Base-by-base conservation (phyloP, 2,797 vertebrate genomes). In the Peromyscus eremicus region DNA sequence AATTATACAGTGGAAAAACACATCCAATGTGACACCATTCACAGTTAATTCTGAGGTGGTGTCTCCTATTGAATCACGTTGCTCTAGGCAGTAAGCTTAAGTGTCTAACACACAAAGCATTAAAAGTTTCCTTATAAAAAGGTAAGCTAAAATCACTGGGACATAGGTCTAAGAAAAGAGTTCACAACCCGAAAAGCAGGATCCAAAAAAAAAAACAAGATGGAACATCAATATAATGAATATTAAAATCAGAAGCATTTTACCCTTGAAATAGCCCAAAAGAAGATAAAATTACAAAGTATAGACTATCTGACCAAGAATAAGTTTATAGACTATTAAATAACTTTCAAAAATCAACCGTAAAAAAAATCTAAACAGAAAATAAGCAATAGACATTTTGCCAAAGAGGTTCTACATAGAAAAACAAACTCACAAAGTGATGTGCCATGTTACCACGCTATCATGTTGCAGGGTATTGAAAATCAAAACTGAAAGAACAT, bases 1-100 rank as follows among this genome's bases (percentile, higher is more conserved):
- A 97, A 85, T 94, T 93, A 93, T 93, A 97, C 95, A 89, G 46
- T 64, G 87, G 89, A 94, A 92, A 97, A 87, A 92, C 97, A 97
- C 73, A 64, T 93, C 55, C 43, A 37, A 27, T 40, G 16, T 87
- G 81, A 94, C 81, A 87, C 64, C 23, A 17, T 91, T 94, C 70
- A 81, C 77, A 92, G 40, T 62, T 94, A 76, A 95, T 75, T 86
- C n/a, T 82, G 55, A 85, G 71, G 66, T 89, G 81, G 10, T 94
- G 25, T 62, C 93, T 96, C 92, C 81, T 64, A 4, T 76, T 84
- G 62, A 85, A 94, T 82, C 76, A n/a, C 73, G 17, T 81, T 52
- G 40, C 57, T 89, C 21, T 70, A 89, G 40, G 80, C 46, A 76
- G 49, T 79, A 37, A 91, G 19, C 19, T 91, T 94, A 89, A 94